Base-by-base conservation (phyloP, 2,797 vertebrate genomes). In the Margarornis squamiger region DNA sequence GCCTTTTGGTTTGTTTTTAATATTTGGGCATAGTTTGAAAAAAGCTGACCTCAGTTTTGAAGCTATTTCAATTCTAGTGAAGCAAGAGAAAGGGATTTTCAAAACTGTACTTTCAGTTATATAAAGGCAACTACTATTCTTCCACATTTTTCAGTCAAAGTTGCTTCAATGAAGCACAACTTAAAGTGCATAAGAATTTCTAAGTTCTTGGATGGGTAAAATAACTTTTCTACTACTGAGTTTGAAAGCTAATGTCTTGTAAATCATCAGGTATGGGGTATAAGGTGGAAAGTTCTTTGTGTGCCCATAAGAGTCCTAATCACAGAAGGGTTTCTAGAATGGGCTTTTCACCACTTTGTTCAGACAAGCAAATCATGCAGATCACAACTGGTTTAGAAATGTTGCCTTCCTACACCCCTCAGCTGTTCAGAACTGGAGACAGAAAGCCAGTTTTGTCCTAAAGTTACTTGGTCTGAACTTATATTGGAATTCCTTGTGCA, bases 271-370 rank as follows among this genome's bases (percentile, higher is more conserved):
- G 3, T 26, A 24, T 3, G 41, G 23, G 12, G 7, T 39, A 21
- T 34, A 65, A 67, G 2, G 14, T 34, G 7, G 16, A 59, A 93
- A 43, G 9, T 5, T 54, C 15, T 75, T 66, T 51, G 6, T 36
- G 6, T 10, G 6, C 9, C 23, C 0, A 0, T 43, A 30, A 12
- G 8, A 75, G 19, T 9, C 7, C 4, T 83, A 45, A 67, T 76
- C 26, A 45, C 38, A 36, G 30, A 45, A 24, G 6, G 2, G 6
- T 26, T 91, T 76, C 75, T 63, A 58, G 18, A 14, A 18, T 9
- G 27, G 5, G 17, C 16, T 80, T 48, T 71, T 68, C 49, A 62
- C 20, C 15, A 54, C n/a, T 49, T 61, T 32, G 3, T 52, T 52
- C 21, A 38, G 52, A 36, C 14, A 71, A 84, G 27, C 0, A 46